Base-by-base conservation (phyloP, 2,113 vertebrate species). In the Sander vitreus region DNA sequence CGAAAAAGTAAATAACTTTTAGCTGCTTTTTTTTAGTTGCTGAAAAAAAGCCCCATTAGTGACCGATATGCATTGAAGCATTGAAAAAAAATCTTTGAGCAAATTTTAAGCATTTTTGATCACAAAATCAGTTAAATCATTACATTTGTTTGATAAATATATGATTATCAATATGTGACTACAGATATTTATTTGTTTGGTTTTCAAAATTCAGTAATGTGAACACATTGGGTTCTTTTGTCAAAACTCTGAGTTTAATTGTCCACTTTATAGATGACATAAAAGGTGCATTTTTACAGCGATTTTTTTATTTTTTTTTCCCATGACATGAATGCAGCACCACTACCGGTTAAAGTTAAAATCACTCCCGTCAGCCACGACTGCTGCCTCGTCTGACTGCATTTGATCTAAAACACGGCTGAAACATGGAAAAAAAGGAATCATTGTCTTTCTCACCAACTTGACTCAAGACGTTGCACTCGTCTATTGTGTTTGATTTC, bases 271-370 rank as follows among this genome's bases (percentile, higher is more conserved):
- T 60, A 45, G 6, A 5, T 25, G 47, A 64, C 2, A 14, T 1
- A 15, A 54, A 14, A 55, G 0, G 4, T 39, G n/a, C 19, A 6
- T 33, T 70, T 59, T 81, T 68, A 53, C 54, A 48, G 3, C 4
- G 4, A 1, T 80, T 80, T 27, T 2, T 25, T 25, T 25, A 25
- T 25, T 25, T 27, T 27, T 27, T 27, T 27, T 66, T 5, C 33
- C 58, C 60, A 0, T 73, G 73, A 64, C 75, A 48, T 79, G 82
- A 83, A 83, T 15, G 88, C 84, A 88, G 77, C 84, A 30, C 7
- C 27, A 36, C 39, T 43, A 43, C 36, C 30, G 6, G 62, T 54
- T n/a, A 14, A 21, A 55, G 45, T 16, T 47, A 19, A 73, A 74
- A 33, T 73, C 23, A 27, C 72, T 71, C 62, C 60, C 4, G 18